phyloP scores from a whole-genome alignment of 2,797 vertebrate species.

The Tokudaia muenninki region DNA sequence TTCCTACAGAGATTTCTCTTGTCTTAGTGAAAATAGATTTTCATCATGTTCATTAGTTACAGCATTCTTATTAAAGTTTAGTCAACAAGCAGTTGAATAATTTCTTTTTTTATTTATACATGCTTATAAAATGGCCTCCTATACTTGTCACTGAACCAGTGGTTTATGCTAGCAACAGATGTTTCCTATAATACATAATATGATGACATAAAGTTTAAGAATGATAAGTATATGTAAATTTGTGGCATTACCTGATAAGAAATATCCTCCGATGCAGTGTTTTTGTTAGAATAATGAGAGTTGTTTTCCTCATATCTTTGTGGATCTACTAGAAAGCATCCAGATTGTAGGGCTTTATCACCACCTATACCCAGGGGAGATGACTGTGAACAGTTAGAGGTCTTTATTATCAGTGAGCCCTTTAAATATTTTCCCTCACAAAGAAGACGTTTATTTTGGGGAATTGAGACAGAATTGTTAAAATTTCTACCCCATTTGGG shows the following conservation, averaged over 20 bases:
- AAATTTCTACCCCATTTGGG: slow-evolving; percentile 58
- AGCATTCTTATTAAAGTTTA: slow-evolving; percentile 60
- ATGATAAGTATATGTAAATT: slow-evolving; percentile 55
- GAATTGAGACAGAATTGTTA: slow-evolving; percentile 64
- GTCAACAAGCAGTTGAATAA: slow-evolving; percentile 31
- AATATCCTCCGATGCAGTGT: slow-evolving; percentile 38
- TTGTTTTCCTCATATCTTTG: slow-evolving; percentile 54
- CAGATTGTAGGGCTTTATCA: background rate
- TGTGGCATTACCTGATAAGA: slow-evolving; percentile 36
- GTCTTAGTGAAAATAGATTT: slow-evolving; percentile 30
- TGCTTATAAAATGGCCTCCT: background rate
- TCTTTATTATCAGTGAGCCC: slow-evolving; percentile 68
- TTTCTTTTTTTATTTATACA: slow-evolving; percentile 53
- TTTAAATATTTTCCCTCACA: slow-evolving; percentile 56
- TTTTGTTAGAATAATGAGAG: background rate
- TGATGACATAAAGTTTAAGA: slow-evolving; percentile 43
- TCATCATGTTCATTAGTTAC: background rate
- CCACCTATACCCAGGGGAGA: background rate
- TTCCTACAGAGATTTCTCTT: slow-evolving; percentile 11
- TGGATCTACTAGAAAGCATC: slow-evolving; percentile 30
- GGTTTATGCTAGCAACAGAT: slow-evolving; percentile 45
- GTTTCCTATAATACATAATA: background rate
- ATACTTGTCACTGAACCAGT: background rate
- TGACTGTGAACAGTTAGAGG: background rate
- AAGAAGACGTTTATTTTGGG: slow-evolving; percentile 43